Evolutionary conservation across 2,113 vertebrate genomes (phyloP).

Genomic region (Rhinichthys klamathensis): DNA sequence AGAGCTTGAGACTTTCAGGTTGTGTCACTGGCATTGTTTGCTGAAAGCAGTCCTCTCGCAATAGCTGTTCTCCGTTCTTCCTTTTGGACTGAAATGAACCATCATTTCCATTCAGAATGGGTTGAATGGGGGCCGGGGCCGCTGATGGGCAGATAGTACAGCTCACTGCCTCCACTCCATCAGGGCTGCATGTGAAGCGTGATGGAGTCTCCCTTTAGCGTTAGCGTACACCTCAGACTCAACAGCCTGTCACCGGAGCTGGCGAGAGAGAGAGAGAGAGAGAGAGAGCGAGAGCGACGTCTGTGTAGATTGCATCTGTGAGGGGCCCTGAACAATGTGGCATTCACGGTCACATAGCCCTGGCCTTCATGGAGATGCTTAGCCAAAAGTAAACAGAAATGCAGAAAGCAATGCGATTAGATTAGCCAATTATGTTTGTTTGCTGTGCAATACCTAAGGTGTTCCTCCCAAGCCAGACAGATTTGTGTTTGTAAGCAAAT

Average conservation of each 20-base stretch:
- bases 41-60: slow-evolving; percentile 44
- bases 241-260: slow-evolving; percentile 54
- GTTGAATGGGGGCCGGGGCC: slow-evolving; percentile 48
- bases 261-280: slow-evolving; percentile 18
- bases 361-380: slow-evolving; percentile 50
- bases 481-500: slow-evolving; percentile 27
- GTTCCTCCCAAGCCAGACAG: not conserved
- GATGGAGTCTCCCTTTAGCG: slow-evolving; percentile 44
- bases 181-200: slow-evolving; percentile 57
- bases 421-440: slow-evolving; percentile 56
- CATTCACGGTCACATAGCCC: slow-evolving; percentile 55
- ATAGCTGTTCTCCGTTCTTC: slow-evolving; percentile 44
- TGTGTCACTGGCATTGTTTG: slow-evolving; percentile 45
- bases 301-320: slow-evolving; percentile 57
- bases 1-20: slow-evolving; percentile 45
- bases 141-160: slow-evolving; percentile 58
- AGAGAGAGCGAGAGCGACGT: slow-evolving; percentile 20
- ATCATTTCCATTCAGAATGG: slow-evolving; percentile 54
- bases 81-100: slow-evolving; percentile 35
- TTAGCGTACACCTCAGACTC: slow-evolving; percentile 51
- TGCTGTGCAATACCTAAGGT: slow-evolving; percentile 38
- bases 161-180: slow-evolving; percentile 59
- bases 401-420: slow-evolving; percentile 52
- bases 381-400: slow-evolving; percentile 60
- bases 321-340: slow-evolving; percentile 59